Evolutionary conservation across 2,113 vertebrate genomes (phyloP).

Genomic region (Tretioscincus oriximinensis): DNA sequence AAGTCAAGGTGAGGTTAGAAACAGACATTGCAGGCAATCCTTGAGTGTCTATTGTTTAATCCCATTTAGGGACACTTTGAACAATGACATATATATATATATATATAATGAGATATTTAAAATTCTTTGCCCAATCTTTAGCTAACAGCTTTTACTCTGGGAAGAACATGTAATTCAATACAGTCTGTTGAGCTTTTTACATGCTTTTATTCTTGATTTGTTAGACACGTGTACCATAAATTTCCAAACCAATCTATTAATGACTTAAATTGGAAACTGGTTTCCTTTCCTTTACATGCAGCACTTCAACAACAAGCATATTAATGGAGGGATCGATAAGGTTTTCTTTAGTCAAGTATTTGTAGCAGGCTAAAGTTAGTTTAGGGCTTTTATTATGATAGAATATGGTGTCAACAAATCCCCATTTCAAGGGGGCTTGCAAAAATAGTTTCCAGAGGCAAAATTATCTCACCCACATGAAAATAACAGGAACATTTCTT

Average conservation of each 20-base stretch:
- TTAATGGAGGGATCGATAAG: conserved; percentile 66
- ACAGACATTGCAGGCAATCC: conserved; percentile 56
- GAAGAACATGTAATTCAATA: conserved; percentile 69
- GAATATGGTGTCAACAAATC: conserved; percentile 68
- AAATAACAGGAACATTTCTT: conserved; percentile 18
- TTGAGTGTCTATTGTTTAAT: conserved; percentile 70
- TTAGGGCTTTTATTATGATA: conserved; percentile 63
- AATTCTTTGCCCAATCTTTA: conserved; percentile 74
- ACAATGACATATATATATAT: conserved; percentile 75
- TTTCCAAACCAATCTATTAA: conserved; percentile 76
- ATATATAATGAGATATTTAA: conserved; percentile 73
- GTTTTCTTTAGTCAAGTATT: conserved; percentile 55
- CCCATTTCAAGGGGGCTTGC: conserved; percentile 56
- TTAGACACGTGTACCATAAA: conserved; percentile 74
- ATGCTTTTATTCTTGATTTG: conserved; percentile 81
- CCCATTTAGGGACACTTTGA: conserved; percentile 78
- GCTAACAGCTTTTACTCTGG: conserved; percentile 70
- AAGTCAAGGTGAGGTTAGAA: conserved; percentile 62
- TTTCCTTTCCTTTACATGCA: conserved; percentile 60
- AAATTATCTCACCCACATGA: conserved; percentile 57
- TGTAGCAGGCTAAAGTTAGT: conserved; percentile 57
- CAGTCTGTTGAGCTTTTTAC: conserved; percentile 52
- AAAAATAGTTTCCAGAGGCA: conserved; percentile 59
- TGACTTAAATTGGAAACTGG: conserved; percentile 70
- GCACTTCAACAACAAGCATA: conserved; percentile 58